Evolutionary conservation across 2,113 vertebrate genomes (phyloP), one percentile per base, ranked within the genome.

Genomic region (Hylia prasina): DNA sequence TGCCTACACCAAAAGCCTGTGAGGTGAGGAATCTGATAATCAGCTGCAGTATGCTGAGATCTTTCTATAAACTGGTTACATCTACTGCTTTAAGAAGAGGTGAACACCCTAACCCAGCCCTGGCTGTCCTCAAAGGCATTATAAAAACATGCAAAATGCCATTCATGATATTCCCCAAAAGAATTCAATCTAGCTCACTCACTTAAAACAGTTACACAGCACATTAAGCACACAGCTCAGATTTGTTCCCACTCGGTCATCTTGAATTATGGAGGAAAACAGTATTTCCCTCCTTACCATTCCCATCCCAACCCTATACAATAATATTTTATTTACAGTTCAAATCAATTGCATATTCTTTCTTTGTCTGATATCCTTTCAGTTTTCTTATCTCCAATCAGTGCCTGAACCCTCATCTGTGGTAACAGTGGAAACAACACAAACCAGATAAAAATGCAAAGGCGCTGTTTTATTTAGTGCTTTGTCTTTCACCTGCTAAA

Each of bases 21-120:
- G 21, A 24, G 20, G 8, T 3, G 2, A 57, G 16, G 23, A 5
- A 69, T 45, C 28, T 0, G 0, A 70, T 20, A 7, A 53, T 10
- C 1, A 2, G 15, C 65, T 37, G 12, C 7, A 70, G 20, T 25
- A 50, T 1, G 17, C 42, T 37, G 15, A 60, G 11, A 72, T 5
- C 31, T 54, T 53, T 66, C 58, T 30, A 86, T 54, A 50, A 85
- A 70, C 11, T 66, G 42, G 47, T 45, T 28, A 65, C 20, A 22
- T 7, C 31, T 45, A 35, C 15, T 64, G 69, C 33, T 83, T 50
- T 18, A 53, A 76, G 31, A 22, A 63, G 25, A 69, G 33, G 2
- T 33, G 37, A 89, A 70, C 39, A 87, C 12, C 24, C 19, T 48
- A 76, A 80, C 17, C 47, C 42, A 81, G 47, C 17, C 54, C 35